Evolutionary conservation across 1,140 invertebrate genomes (phyloP).

Genomic region (Halesus radiatus): DNA sequence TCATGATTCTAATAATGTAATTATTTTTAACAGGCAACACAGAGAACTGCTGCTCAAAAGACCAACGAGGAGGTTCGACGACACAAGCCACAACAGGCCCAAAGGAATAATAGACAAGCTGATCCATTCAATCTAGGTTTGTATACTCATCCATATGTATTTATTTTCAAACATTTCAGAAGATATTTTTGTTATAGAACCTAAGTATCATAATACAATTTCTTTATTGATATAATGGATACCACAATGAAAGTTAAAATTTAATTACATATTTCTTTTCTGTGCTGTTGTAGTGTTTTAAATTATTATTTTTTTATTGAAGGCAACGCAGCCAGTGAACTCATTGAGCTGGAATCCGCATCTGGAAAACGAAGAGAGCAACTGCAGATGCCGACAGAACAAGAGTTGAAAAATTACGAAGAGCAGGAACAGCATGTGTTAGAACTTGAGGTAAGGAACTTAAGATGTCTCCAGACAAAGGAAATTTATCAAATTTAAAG

Average conservation of each 20-base stretch:
- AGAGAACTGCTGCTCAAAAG: constrained; percentile 85
- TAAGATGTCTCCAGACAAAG: too few relatives aligned
- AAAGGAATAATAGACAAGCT: constrained; percentile 64
- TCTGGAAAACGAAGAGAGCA: constrained; percentile 68
- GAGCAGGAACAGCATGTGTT: constrained; percentile 92
- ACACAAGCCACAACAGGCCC: constrained; percentile 69
- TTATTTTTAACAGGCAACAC: constrained; percentile 70
- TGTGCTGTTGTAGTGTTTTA: not conserved
- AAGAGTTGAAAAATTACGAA: constrained; percentile 86
- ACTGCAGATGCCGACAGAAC: constrained; percentile 87
- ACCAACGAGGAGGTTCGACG: constrained; percentile 85
- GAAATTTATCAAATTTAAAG: too few relatives aligned
- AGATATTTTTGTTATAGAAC: too few relatives aligned
- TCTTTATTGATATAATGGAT: too few relatives aligned
- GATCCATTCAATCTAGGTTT: constrained; percentile 64
- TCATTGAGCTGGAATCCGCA: constrained; percentile 49
- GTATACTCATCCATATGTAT: not conserved
- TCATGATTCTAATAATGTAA: too few relatives aligned
- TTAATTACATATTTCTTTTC: too few relatives aligned
- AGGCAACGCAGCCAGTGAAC: constrained; percentile 41
- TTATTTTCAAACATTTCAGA: not conserved
- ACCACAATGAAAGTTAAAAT: too few relatives aligned
- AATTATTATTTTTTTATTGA: not conserved
- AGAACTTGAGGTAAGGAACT: constrained; percentile 83
- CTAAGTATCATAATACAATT: too few relatives aligned